Conservation (phyloP, 2,113 vertebrate species). For the Xenotilapia leptura region DNA sequence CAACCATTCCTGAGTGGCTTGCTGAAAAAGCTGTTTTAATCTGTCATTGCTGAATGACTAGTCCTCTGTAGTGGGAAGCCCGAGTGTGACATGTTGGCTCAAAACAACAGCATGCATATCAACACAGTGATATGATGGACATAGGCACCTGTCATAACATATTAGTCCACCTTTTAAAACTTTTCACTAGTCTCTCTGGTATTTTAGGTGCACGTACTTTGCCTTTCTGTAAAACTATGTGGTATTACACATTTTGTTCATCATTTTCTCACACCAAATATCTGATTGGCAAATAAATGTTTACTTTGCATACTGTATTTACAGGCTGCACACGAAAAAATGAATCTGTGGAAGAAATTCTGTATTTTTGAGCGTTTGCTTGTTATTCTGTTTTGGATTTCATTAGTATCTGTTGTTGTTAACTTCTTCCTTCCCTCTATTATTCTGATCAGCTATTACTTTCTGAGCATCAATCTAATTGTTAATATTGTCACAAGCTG, state of each 20-base stretch:
- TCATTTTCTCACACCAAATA: background rate
- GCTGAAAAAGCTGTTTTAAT: conserved; percentile 26
- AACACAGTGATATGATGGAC: conserved; percentile 61
- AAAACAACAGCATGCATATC: conserved; percentile 43
- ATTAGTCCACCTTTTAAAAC: conserved; percentile 44
- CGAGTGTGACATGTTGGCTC: conserved; percentile 48
- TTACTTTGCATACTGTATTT: background rate
- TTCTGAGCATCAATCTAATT: conserved; percentile 26
- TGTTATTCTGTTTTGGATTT: background rate
- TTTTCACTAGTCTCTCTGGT: conserved; percentile 12
- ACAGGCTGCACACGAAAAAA: background rate
- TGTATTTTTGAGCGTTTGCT: background rate
- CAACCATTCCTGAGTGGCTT: background rate
- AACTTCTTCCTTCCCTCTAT: background rate
- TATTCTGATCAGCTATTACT: background rate
- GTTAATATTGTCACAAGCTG: conserved; percentile 44
- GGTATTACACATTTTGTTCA: background rate
- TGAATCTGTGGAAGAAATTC: background rate
- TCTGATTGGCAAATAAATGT: background rate
- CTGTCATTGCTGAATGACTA: conserved; percentile 33
- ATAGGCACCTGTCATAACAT: conserved; percentile 65
- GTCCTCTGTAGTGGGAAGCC: conserved; percentile 3
- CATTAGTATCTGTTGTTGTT: background rate
- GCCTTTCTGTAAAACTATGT: background rate
- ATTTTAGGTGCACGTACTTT: conserved; percentile 36